Evolutionary conservation across 2,888 invertebrate species (phyloP), one percentile per base, ranked within the genome.

Genomic region (Amiota communis): DNA sequence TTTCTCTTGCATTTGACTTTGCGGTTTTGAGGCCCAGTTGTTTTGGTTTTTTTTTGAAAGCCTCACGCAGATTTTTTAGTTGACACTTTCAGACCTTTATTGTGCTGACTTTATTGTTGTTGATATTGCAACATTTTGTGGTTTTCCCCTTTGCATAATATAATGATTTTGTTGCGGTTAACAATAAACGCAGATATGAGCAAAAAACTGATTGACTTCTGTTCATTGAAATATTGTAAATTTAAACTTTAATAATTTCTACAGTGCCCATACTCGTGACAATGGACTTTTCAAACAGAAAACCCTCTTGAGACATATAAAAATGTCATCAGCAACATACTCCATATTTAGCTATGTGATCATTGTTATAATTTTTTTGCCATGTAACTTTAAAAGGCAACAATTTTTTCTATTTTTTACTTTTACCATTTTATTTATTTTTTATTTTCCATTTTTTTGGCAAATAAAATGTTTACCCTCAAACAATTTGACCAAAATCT

Each of bases 1-100:
- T 80, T 86, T 84, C 80, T 80, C 78, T 82, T 84, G 84, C 86
- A 86, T 84, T 84, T 84, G 86, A 84, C 84, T 84, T 84, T 84
- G 84, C 78, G 84, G 84, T 65, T 65, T 65, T 65, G 12, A 46
- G 15, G 46, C 46, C 48, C 13, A 70, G 53, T 53, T 53, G 53
- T 59, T 49, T 73, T 73, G 53, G 23, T 23, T 23, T 73, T 74
- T 71, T 70, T 49, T 51, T 67, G 0, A 36, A 36, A 36, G 36
- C 36, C 4, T 36, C 36, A 1, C 72, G 57, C 75, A 36, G 36
- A 6, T 36, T 36, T 36, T 36, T 36, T 36, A 6, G 36, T 36
- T 36, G 36, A 36, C 36, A 36, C 8, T 2, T 36, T 36, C 36
- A 36, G 36, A 6, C 59, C 59, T 59, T 59, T 59, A 20, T n/a